Percentiles rank a stretch among this genome's conserved stretches.
Evolutionary conservation across 2,113 vertebrate species (phyloP).

Genomic region (Cnemophilus loriae): DNA sequence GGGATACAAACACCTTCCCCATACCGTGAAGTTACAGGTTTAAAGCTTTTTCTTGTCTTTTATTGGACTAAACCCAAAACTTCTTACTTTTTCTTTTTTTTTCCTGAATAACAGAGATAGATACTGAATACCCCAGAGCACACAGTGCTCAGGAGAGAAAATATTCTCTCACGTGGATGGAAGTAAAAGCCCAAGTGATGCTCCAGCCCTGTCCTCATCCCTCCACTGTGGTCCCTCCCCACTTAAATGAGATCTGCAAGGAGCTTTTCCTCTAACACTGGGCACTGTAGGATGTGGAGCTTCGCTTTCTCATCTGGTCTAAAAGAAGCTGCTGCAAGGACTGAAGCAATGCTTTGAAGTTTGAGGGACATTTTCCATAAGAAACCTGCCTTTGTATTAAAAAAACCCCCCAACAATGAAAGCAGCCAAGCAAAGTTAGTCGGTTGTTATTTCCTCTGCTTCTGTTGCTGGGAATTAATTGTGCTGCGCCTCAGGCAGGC

Average conservation of each 20-base stretch:
- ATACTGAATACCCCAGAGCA: neutral
- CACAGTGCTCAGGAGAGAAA: neutral
- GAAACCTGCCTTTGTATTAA: neutral
- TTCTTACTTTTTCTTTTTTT: neutral
- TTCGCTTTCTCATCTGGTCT: neutral
- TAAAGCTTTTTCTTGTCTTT: neutral
- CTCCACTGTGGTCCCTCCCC: neutral
- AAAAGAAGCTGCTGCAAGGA: neutral
- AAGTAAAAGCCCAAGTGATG: neutral
- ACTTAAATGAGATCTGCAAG: neutral
- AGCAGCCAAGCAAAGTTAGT: neutral
- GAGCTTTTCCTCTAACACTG: neutral
- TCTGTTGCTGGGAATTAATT: neutral
- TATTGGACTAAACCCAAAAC: neutral
- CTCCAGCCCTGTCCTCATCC: neutral
- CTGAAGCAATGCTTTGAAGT: neutral
- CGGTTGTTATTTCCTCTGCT: neutral
- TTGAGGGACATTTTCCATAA: neutral
- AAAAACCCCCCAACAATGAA: neutral
- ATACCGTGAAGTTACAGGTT: neutral
- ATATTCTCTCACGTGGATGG: neutral
- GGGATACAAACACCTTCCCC: neutral
- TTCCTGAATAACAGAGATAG: neutral
- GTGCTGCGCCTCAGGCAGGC: neutral
- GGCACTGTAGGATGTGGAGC: accelerated